Conservation (phyloP, 35 echinoderm and acorn worm species). For the Chiridota heheva region DNA sequence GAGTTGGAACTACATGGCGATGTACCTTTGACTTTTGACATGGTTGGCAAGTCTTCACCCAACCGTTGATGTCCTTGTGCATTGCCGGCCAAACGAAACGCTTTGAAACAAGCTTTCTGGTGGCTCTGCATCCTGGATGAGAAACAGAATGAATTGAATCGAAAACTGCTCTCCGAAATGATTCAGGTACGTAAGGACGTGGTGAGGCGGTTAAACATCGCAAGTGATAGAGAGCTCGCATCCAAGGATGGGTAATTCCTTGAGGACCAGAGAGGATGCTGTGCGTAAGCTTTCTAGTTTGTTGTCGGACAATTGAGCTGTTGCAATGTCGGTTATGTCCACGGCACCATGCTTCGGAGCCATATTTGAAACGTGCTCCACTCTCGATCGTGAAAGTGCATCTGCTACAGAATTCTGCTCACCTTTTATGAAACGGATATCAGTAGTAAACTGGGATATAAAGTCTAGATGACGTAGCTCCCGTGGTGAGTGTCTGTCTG, state of each 20-base stretch:
- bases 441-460: constrained; percentile 45
- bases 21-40: constrained; percentile 6
- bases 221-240: constrained; percentile 17
- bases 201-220: constrained; percentile 12
- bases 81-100: neutral
- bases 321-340: constrained; percentile 12
- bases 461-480: constrained; percentile 48
- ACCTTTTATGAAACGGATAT: constrained; percentile 11
- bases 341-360: too few relatives aligned
- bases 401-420: constrained; percentile 20
- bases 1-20: constrained; percentile 13
- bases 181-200: neutral
- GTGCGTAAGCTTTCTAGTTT: neutral
- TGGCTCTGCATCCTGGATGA: neutral
- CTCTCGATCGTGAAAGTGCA: constrained; percentile 15
- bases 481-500: constrained; percentile 46
- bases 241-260: constrained; percentile 1
- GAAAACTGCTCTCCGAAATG: neutral
- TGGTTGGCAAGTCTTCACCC: neutral
- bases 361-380: neutral
- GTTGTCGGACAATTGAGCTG: constrained; percentile 12
- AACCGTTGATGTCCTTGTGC: neutral
- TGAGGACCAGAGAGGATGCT: constrained; percentile 12
- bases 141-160: neutral
- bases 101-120: neutral